Percentiles rank a stretch among this genome's conserved stretches.
phyloP scores from a whole-genome alignment of 2,797 vertebrate genomes.

The Lemur catta region DNA sequence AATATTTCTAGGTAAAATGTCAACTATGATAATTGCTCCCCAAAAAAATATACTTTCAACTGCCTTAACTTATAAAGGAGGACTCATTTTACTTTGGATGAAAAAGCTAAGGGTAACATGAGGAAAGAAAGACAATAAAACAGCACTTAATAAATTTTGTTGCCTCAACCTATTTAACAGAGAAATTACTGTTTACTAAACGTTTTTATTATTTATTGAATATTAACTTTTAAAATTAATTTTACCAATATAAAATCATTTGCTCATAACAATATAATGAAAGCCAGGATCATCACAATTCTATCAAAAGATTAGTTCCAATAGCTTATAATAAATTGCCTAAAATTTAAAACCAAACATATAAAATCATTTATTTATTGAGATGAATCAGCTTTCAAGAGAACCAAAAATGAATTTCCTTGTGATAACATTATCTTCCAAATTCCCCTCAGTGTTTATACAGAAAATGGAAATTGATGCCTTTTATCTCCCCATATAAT shows the following conservation, averaged over 20 bases:
- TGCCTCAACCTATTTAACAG: neutral
- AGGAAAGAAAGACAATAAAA: neutral
- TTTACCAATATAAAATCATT: conserved; percentile 36
- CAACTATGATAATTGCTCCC: neutral
- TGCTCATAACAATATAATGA: conserved; percentile 27
- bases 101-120: conserved; percentile 2
- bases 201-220: neutral
- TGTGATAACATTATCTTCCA: neutral
- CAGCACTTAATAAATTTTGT: neutral
- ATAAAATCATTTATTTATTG: conserved; percentile 25
- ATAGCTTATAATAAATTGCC: conserved; percentile 1
- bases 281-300: conserved; percentile 15
- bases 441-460: neutral
- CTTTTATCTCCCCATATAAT: neutral
- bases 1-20: conserved; percentile 46
- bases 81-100: neutral
- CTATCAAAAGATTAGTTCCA: conserved; percentile 24
- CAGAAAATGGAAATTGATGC: neutral
- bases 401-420: neutral
- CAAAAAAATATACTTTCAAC: conserved; percentile 40
- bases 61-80: conserved; percentile 11
- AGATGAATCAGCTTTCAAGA: conserved; percentile 29
- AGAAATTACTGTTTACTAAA: neutral
- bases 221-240: conserved; percentile 27
- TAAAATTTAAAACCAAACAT: conserved; percentile 20